Percentiles rank a stretch among this genome's conserved stretches.
phyloP scores from a whole-genome alignment of 1,140 invertebrate species.

The Drosophila nannoptera region DNA sequence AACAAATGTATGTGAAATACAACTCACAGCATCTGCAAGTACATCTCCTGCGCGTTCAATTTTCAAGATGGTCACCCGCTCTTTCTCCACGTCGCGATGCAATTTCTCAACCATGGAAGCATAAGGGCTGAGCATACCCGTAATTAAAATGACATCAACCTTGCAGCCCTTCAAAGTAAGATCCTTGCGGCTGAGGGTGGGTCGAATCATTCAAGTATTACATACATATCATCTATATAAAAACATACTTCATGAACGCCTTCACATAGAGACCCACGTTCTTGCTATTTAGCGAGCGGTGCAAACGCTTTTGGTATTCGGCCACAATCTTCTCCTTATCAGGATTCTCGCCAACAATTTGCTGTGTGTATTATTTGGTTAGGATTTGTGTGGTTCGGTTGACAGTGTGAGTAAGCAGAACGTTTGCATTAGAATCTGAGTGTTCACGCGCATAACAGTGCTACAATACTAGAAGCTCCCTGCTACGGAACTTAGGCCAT shows the following conservation, averaged over 20 bases:
- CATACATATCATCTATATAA: background rate
- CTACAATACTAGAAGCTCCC: slow-evolving; percentile 10
- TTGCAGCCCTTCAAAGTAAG: slow-evolving; percentile 85
- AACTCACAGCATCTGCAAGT: slow-evolving; percentile 86
- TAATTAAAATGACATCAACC: slow-evolving; percentile 89
- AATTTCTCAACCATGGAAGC: slow-evolving; percentile 87
- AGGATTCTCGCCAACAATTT: slow-evolving; percentile 79
- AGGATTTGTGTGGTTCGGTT: slow-evolving; percentile 1
- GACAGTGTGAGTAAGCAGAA: slow-evolving; percentile 49
- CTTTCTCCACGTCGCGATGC: slow-evolving; percentile 88
- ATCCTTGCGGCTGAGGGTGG: slow-evolving; percentile 83
- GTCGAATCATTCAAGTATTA: background rate
- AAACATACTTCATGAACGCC: slow-evolving; percentile 88
- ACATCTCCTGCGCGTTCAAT: slow-evolving; percentile 90
- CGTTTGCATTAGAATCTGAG: slow-evolving; percentile 29
- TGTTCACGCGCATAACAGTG: background rate
- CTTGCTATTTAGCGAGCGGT: slow-evolving; percentile 89
- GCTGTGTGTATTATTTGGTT: slow-evolving; percentile 50
- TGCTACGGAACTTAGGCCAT: slow-evolving; percentile 23
- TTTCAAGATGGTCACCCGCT: slow-evolving; percentile 89
- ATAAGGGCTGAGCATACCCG: slow-evolving; percentile 90
- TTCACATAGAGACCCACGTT: slow-evolving; percentile 91
- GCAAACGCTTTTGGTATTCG: slow-evolving; percentile 88
- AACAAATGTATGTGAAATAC: background rate
- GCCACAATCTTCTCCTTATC: slow-evolving; percentile 88